Evolutionary conservation across 2,797 vertebrate species (phyloP).

Genomic region (Rousettus madagascariensis): DNA sequence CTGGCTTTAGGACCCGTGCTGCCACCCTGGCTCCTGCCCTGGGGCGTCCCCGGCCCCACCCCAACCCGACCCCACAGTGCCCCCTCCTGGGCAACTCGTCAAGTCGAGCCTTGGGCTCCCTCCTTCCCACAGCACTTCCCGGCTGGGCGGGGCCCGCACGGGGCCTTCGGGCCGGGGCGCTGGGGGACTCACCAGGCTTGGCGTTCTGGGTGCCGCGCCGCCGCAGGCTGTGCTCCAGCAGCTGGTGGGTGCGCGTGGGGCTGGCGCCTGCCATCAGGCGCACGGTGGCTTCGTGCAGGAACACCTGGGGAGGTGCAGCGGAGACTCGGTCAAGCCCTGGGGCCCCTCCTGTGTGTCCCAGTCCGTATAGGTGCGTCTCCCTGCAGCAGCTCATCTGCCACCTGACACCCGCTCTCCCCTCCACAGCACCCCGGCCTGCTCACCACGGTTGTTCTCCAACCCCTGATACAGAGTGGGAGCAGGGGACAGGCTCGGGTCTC

Average conservation of each 20-base stretch:
- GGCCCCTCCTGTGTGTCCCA: background rate
- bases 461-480: background rate
- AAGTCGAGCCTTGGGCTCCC: background rate
- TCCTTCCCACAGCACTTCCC: background rate
- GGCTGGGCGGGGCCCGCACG: background rate
- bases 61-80: accelerated
- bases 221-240: conserved; percentile 96
- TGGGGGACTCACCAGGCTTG: conserved; percentile 81
- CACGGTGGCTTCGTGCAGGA: conserved; percentile 97
- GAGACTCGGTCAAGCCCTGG: background rate
- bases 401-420: background rate
- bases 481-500: background rate
- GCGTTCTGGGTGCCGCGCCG: conserved; percentile 84
- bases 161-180: accelerated
- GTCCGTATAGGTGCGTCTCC: background rate
- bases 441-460: background rate
- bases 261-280: conserved; percentile 98
- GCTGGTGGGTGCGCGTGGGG: conserved; percentile 97
- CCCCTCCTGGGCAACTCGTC: background rate
- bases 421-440: background rate
- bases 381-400: background rate
- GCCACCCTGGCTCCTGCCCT: accelerated
- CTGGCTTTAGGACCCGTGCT: background rate
- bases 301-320: conserved; percentile 87
- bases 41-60: accelerated